Conservation (phyloP, 2,888 invertebrate genomes). For the Spodoptera littoralis region DNA sequence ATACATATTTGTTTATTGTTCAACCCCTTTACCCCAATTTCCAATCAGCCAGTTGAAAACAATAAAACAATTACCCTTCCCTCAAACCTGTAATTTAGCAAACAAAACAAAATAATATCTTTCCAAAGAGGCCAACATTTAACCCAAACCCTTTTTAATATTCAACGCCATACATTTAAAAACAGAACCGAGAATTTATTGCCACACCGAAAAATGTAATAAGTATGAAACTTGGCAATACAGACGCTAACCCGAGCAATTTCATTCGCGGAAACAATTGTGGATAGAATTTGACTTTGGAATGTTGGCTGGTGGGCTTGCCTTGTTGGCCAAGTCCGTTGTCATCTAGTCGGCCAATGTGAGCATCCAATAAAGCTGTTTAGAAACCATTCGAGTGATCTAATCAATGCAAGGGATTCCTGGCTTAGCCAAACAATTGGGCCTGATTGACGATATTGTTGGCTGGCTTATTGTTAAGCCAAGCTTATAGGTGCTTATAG, state of each 20-base stretch:
- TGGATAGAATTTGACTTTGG: constrained; percentile 21
- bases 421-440: constrained; percentile 52
- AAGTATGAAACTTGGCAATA: constrained; percentile 35
- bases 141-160: constrained; percentile 26
- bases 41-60: constrained; percentile 5
- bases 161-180: constrained; percentile 28
- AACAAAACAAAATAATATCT: background rate
- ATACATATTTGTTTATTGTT: background rate
- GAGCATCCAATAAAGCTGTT: constrained; percentile 45
- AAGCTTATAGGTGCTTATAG: constrained; percentile 24
- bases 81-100: constrained; percentile 11
- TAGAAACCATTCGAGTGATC: constrained; percentile 43
- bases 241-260: constrained; percentile 35
- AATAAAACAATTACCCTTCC: constrained; percentile 15
- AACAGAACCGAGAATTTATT: constrained; percentile 33
- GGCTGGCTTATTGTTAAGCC: constrained; percentile 44
- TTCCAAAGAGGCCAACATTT: constrained; percentile 5
- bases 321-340: constrained; percentile 37
- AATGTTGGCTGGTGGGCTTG: constrained; percentile 53
- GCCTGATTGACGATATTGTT: constrained; percentile 53
- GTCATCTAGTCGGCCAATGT: constrained; percentile 25
- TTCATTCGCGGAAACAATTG: constrained; percentile 40
- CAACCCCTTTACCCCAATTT: background rate
- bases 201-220: constrained; percentile 13
- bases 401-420: constrained; percentile 46